Percentiles rank a stretch among this genome's conserved stretches.
Evolutionary conservation across 2,888 invertebrate genomes (phyloP).

Genomic region (Allygus modestus): DNA sequence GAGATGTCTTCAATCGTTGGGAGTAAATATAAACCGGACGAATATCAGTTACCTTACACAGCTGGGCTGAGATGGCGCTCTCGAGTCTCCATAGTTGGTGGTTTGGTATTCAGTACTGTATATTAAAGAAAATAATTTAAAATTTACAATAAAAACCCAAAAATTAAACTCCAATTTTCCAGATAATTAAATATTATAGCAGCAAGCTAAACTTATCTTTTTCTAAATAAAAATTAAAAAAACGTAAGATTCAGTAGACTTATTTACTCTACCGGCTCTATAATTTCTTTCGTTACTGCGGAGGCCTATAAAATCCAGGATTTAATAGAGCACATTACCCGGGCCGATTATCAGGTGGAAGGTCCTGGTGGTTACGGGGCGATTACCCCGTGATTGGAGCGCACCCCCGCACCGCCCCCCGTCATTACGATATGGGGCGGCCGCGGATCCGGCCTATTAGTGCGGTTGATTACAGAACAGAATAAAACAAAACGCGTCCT

Average conservation of each 20-base stretch:
- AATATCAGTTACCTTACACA: no score
- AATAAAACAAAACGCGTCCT: conserved; percentile 57
- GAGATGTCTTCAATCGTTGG: no score
- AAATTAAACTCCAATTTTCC: no score
- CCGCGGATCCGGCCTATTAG: conserved; percentile 14
- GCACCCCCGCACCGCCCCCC: not conserved
- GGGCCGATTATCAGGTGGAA: conserved; percentile 8
- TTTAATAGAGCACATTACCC: conserved; percentile 30
- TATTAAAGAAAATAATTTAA: no score
- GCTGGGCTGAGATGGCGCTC: no score
- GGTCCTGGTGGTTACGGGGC: not conserved
- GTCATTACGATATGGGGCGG: conserved; percentile 47
- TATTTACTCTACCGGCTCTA: not conserved
- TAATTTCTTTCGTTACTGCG: not conserved
- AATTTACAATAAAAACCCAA: no score
- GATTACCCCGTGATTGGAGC: conserved; percentile 26
- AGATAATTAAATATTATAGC: no score
- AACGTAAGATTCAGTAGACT: not conserved
- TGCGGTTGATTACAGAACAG: conserved; percentile 51
- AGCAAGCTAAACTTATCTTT: no score
- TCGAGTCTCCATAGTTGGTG: no score
- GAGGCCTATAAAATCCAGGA: not conserved
- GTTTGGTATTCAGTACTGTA: no score
- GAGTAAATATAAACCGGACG: no score
- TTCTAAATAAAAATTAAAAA: no score